Percentiles rank a stretch among this genome's conserved stretches.
These are phyloP conservation scores for Copsychus sechellarum DNA, from an alignment of 2,113 vertebrate genomes.

Conservation along the genomic window DNA sequence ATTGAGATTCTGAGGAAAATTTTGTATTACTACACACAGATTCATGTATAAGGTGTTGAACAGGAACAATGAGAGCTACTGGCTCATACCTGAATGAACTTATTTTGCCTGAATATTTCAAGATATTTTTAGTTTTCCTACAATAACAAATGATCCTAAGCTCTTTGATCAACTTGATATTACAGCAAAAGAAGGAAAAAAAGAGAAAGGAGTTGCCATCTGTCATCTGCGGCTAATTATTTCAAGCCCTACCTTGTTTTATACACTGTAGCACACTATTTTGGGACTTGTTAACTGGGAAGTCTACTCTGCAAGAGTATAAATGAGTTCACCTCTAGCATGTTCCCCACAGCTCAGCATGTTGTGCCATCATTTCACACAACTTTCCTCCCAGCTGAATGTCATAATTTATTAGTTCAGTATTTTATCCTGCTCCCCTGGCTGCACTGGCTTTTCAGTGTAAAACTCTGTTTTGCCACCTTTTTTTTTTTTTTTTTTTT, in stretches of 20 bases:
- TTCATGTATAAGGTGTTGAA: not conserved
- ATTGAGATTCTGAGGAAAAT: not conserved
- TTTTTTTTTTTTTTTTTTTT: not conserved
- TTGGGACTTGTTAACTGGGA: slow-evolving; percentile 29
- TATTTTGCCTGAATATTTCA: not conserved
- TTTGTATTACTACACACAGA: not conserved
- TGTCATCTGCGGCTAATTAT: slow-evolving; percentile 38
- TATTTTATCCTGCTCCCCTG: not conserved
- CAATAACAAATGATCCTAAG: slow-evolving; percentile 9
- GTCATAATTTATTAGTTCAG: not conserved
- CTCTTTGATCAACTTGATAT: slow-evolving; percentile 42
- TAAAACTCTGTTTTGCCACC: not conserved
- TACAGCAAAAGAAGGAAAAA: not conserved
- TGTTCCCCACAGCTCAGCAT: not conserved
- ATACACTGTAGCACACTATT: slow-evolving; percentile 2
- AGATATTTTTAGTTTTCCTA: slow-evolving; percentile 43
- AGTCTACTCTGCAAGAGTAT: not conserved
- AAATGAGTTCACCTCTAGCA: slow-evolving; percentile 37
- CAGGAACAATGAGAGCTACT: not conserved
- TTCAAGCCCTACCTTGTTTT: slow-evolving; percentile 11
- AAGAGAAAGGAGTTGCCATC: slow-evolving; percentile 14
- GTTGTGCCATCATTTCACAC: not conserved
- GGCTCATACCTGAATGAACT: not conserved
- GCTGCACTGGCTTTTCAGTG: not conserved
- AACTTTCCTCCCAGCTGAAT: not conserved